A percentile compares a stretch with the other conserved stretches of the same genome.
phyloP scores from a whole-genome alignment of 2,888 invertebrate genomes.

The Podotricha telesiphe region DNA sequence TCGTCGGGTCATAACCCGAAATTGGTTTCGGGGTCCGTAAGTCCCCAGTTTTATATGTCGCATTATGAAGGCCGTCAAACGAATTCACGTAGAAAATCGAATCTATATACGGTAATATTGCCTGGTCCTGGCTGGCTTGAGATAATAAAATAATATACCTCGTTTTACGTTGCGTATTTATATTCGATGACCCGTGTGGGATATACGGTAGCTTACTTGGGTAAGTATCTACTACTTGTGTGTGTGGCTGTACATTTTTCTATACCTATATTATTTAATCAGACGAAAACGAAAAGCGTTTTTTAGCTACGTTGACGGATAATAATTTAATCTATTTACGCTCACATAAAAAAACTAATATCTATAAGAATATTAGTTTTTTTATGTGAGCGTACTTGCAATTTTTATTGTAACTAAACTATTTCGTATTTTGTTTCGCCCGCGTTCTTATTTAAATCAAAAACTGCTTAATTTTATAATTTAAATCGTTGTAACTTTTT shows the following conservation, averaged over 20 bases:
- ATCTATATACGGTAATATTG: constrained; percentile 84
- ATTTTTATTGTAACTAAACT: too few relatives aligned
- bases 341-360: too few relatives aligned
- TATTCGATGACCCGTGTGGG: constrained; percentile 49
- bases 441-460: too few relatives aligned
- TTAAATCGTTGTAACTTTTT: too few relatives aligned
- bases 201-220: background rate
- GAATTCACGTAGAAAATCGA: constrained; percentile 85
- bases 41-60: constrained; percentile 84
- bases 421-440: too few relatives aligned
- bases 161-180: constrained; percentile 63
- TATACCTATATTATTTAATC: background rate
- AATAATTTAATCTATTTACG: too few relatives aligned
- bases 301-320: too few relatives aligned
- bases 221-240: background rate
- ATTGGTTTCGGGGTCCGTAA: constrained; percentile 85
- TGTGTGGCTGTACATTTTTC: background rate
- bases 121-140: constrained; percentile 74
- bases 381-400: too few relatives aligned
- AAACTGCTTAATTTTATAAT: too few relatives aligned
- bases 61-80: constrained; percentile 85
- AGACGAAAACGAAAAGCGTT: too few relatives aligned
- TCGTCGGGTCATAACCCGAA: constrained; percentile 85
- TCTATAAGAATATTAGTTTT: too few relatives aligned
- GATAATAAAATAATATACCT: constrained; percentile 84